These are phyloP conservation scores for Lacanobia oleracea DNA, from an alignment of 2,888 invertebrate genomes.

Conservation along the genomic window DNA sequence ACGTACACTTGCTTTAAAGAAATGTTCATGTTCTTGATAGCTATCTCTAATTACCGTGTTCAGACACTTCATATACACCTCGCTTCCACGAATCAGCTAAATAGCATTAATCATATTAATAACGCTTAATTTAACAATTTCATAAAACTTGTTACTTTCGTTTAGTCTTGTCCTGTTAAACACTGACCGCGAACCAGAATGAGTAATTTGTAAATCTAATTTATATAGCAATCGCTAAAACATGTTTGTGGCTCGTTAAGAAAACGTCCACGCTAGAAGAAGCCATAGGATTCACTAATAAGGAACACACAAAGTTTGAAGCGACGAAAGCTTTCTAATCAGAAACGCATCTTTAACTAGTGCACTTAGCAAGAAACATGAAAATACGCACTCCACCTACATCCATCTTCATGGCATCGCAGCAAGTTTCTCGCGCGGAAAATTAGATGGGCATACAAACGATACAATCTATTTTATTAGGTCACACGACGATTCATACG, in stretches of 20 bases:
- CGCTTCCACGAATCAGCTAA: conserved; percentile 27
- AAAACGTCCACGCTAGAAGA: not conserved
- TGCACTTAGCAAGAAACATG: conserved; percentile 18
- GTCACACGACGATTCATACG: conserved; percentile 61
- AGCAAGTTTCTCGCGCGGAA: conserved; percentile 74
- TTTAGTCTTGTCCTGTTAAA: conserved; percentile 60
- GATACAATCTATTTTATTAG: conserved; percentile 78
- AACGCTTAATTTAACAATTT: conserved; percentile 35
- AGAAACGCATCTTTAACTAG: conserved; percentile 17
- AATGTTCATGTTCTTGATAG: conserved; percentile 21
- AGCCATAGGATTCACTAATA: not conserved
- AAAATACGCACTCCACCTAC: conserved; percentile 19
- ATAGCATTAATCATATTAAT: conserved; percentile 4
- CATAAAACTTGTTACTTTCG: conserved; percentile 44
- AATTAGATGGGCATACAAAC: conserved; percentile 77
- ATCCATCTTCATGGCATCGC: conserved; percentile 5
- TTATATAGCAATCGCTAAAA: conserved; percentile 26
- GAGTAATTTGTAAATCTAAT: conserved; percentile 57
- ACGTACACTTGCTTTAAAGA: conserved; percentile 9
- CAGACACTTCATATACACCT: conserved; percentile 12
- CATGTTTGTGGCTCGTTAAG: conserved; percentile 19
- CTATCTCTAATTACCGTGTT: conserved; percentile 34
- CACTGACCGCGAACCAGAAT: conserved; percentile 46
- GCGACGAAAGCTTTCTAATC: conserved; percentile 4
- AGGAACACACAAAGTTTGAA: not conserved